Conservation (phyloP, 2,888 invertebrate genomes). For the Arrhopalites spinosus region DNA sequence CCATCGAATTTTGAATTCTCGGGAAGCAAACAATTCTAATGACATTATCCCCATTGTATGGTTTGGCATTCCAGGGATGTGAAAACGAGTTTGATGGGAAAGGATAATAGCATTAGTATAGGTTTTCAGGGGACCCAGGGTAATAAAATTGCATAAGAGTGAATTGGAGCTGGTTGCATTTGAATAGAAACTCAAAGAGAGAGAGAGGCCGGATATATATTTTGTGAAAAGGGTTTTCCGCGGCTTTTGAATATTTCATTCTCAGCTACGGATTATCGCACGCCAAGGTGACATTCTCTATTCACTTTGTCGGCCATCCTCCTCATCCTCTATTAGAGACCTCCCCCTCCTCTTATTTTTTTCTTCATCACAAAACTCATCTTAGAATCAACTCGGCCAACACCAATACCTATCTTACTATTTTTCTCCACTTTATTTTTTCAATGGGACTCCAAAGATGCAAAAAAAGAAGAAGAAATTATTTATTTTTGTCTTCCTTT, state of each 20-base stretch:
- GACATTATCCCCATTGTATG: constrained; percentile 51
- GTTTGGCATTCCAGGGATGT: constrained; percentile 28
- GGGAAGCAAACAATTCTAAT: constrained; percentile 51
- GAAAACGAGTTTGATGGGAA: constrained; percentile 38
- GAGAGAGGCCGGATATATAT: constrained; percentile 34
- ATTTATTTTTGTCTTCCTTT: no score
- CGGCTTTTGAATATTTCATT: constrained; percentile 41
- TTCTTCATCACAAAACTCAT: constrained; percentile 2
- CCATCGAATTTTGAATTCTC: constrained; percentile 28
- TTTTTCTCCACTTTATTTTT: no score
- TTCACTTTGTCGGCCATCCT: constrained; percentile 18
- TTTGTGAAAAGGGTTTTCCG: constrained; percentile 39
- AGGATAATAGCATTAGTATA: constrained; percentile 43
- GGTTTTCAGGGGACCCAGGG: constrained; percentile 34
- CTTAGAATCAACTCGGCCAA: background rate
- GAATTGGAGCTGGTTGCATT: constrained; percentile 39
- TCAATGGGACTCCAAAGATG: no score
- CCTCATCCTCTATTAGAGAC: background rate
- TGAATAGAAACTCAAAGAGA: constrained; percentile 34
- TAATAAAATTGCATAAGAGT: constrained; percentile 44
- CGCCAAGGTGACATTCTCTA: constrained; percentile 39
- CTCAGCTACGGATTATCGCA: constrained; percentile 39
- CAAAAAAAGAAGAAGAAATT: no score
- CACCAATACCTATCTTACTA: background rate
- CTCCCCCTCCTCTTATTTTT: background rate